Evolutionary conservation across 2,888 invertebrate species (phyloP), one percentile per base, ranked within the genome.

Genomic region (Cerastis leucographa): DNA sequence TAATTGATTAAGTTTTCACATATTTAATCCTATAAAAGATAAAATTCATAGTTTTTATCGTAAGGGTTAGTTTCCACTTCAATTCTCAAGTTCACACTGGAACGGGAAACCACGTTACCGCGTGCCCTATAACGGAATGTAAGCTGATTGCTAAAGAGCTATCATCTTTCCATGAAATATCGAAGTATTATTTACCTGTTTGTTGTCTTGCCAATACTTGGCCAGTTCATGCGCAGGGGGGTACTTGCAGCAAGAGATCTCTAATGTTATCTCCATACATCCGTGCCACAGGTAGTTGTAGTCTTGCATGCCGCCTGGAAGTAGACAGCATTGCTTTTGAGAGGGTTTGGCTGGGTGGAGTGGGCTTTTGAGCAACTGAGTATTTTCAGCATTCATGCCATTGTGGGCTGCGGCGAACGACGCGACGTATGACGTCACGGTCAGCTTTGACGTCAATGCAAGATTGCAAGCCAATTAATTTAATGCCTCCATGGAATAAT

Each of bases 231-330:
- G 97, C 0, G 98, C 98, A 0, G 97, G 97, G 5, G 99, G 99
- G 94, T 97, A 99, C 95, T 99, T 99, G 96, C 99, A 99, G 94
- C 99, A 99, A 0, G 99, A 98, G 75, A 99, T 97, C 94, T 99
- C 99, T 65, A 99, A 95, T 0, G 99, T 99, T n/a, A 99, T 97
- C 94, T 99, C 99, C 98, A 99, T 98, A 93, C 99, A 99, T 22
- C 99, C 99, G 90, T 98, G 98, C 98, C 98, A 98, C 22, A 99
- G 97, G 94, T 99, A 99, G 94, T 99, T 99, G 94, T 98, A 99
- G 93, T 99, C 99, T 95, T 99, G 98, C 98, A 99, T 98, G 40
- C 98, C 98, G 74, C 99, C 98, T 97, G 91, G 19, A 87, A 88
- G 46, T 67, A 22, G 6, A 61, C 4, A 76, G 35, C 12, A 67